phyloP scores from a whole-genome alignment of 30 jellyfish, hydroid and myxozoan species.

The Sanderia malayensis region DNA sequence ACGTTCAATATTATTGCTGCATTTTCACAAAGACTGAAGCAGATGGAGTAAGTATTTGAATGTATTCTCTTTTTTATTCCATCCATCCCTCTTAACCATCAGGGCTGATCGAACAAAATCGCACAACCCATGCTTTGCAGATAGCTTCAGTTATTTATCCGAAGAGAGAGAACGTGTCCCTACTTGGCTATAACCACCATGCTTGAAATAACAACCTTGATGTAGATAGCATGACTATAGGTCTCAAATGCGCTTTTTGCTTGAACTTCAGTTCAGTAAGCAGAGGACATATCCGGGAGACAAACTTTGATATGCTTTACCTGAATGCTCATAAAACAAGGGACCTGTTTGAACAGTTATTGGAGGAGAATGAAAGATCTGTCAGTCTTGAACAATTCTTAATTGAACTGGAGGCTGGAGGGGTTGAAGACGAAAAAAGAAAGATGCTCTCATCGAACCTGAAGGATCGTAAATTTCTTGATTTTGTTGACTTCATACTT shows the following conservation, averaged over 20 bases:
- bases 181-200: no score
- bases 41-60: constrained; percentile 37
- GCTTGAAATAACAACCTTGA: no score
- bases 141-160: no score
- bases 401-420: constrained; percentile 61
- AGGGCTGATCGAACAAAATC: no score
- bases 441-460: constrained; percentile 15
- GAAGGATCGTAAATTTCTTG: constrained; percentile 16
- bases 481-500: constrained; percentile 40
- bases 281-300: constrained; percentile 38
- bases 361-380: constrained; percentile 33
- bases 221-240: no score
- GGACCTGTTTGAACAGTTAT: constrained; percentile 33
- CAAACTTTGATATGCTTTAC: constrained; percentile 36
- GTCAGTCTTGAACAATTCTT: constrained; percentile 39
- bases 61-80: no score
- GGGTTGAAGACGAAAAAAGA: constrained; percentile 24
- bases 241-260: no score
- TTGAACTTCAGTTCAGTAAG: constrained; percentile 18
- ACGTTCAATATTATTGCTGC: constrained; percentile 50
- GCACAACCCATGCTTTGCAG: no score
- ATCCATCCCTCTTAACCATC: no score
- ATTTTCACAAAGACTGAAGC: constrained; percentile 37
- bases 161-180: no score
- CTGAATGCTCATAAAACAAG: constrained; percentile 53